These are phyloP conservation scores for Tipula lateralis DNA, from an alignment of 2,888 invertebrate species.

Conservation along the genomic window DNA sequence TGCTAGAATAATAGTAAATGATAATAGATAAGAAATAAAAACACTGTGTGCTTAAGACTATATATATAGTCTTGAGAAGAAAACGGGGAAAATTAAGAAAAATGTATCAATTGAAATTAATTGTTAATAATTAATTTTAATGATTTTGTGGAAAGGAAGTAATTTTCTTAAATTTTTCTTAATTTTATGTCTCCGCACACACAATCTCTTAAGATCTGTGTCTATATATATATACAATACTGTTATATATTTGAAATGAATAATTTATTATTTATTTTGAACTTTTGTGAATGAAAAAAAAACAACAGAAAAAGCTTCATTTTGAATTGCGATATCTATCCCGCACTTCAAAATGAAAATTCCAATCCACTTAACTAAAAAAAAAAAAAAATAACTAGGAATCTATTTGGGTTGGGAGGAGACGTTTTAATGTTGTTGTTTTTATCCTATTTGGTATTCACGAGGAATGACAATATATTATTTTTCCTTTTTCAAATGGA, in stretches of 20 bases:
- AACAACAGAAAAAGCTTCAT: not conserved
- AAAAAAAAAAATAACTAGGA: not conserved
- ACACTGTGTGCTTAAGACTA: not conserved
- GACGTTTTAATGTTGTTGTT: not conserved
- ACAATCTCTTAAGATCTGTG: not conserved
- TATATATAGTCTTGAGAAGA: not conserved
- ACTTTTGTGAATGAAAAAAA: not conserved
- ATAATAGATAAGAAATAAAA: constrained; percentile 24
- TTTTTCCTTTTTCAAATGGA: not conserved
- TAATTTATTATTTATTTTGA: not conserved
- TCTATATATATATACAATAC: not conserved
- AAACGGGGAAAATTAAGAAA: constrained; percentile 6
- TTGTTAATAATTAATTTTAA: constrained; percentile 19
- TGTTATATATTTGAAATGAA: not conserved
- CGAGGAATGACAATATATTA: not conserved
- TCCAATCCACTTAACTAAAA: not conserved
- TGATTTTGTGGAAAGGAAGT: constrained; percentile 19
- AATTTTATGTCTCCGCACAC: not conserved
- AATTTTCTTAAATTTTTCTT: constrained; percentile 24
- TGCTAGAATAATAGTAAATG: constrained; percentile 24
- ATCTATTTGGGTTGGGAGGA: not conserved
- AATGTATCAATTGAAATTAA: constrained; percentile 24
- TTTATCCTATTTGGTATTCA: not conserved
- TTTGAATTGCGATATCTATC: not conserved
- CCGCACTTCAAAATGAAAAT: not conserved